A percentile compares a stretch with the other conserved stretches of the same genome.
Evolutionary conservation across 1,140 invertebrate species (phyloP).

Genomic region (Drosophila takahashii): DNA sequence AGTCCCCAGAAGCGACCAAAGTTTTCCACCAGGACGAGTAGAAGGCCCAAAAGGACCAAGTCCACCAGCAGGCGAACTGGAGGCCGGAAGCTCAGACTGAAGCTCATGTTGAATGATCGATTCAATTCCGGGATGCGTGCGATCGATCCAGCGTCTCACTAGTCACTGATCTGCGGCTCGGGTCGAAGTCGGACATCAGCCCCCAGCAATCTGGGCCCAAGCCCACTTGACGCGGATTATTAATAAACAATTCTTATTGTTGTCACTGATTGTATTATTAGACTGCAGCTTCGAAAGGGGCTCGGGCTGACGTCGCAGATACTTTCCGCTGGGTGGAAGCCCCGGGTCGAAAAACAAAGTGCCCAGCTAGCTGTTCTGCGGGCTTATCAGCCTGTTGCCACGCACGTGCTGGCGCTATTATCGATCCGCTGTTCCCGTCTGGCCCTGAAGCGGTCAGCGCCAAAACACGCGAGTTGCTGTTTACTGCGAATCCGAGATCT

Average conservation of each 20-base stretch:
- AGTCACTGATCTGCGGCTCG: slow-evolving; percentile 42
- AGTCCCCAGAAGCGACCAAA: slow-evolving; percentile 29
- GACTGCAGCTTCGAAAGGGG: slow-evolving; percentile 4
- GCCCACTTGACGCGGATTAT: slow-evolving; percentile 23
- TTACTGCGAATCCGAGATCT: slow-evolving; percentile 13
- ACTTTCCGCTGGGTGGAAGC: background rate
- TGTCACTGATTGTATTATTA: slow-evolving; percentile 28
- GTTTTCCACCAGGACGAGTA: slow-evolving; percentile 35
- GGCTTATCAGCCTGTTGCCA: slow-evolving; percentile 16
- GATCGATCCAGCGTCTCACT: slow-evolving; percentile 37
- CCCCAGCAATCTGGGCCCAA: slow-evolving; percentile 26
- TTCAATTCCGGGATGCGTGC: slow-evolving; percentile 18
- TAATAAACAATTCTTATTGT: slow-evolving; percentile 38
- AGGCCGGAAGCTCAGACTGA: slow-evolving; percentile 13
- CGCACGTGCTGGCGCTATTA: slow-evolving; percentile 49
- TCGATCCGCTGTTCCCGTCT: slow-evolving; percentile 15
- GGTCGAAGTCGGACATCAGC: slow-evolving; percentile 21
- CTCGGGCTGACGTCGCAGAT: slow-evolving; percentile 7
- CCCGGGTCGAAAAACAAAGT: slow-evolving; percentile 5
- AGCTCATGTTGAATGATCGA: slow-evolving; percentile 38
- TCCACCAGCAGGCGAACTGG: slow-evolving; percentile 46
- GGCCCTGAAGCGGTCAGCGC: slow-evolving; percentile 26
- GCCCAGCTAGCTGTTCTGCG: too few species aligned
- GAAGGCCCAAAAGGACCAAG: slow-evolving; percentile 11
- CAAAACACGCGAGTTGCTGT: slow-evolving; percentile 40